Percentiles rank a stretch among this genome's conserved stretches.
Evolutionary conservation across 2,797 vertebrate species (phyloP).

Genomic region (Scolopax rusticola): DNA sequence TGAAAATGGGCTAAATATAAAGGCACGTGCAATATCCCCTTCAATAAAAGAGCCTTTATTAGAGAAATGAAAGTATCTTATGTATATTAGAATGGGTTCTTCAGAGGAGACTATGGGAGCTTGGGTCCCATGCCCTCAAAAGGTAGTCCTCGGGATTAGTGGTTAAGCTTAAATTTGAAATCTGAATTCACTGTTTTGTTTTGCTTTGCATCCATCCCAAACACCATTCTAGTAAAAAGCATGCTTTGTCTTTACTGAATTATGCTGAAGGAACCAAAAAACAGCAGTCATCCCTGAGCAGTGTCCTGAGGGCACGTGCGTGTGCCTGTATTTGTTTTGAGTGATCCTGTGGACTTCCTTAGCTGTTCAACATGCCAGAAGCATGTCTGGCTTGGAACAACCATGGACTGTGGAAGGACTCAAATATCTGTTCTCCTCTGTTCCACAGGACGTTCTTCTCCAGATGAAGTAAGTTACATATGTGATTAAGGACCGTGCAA

Average conservation of each 20-base stretch:
- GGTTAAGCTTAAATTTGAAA: not conserved
- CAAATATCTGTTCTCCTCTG: not conserved
- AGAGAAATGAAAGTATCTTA: not conserved
- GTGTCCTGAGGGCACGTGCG: not conserved
- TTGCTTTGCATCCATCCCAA: not conserved
- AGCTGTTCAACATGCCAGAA: not conserved
- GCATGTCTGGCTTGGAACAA: not conserved
- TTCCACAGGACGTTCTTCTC: not conserved
- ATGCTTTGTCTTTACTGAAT: not conserved
- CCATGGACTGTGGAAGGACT: not conserved
- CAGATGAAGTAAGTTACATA: not conserved
- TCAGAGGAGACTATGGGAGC: not conserved
- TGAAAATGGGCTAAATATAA: not conserved
- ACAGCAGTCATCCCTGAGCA: not conserved
- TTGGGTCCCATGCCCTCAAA: not conserved
- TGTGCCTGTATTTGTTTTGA: too few relatives aligned
- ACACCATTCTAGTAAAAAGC: not conserved
- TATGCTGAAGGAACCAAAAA: not conserved
- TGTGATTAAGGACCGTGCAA: not conserved
- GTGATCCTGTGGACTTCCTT: not conserved
- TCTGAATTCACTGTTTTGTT: not conserved
- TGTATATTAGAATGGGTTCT: not conserved
- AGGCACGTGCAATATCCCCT: not conserved
- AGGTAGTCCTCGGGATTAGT: not conserved
- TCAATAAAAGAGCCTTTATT: not conserved